Percentiles rank a stretch among this genome's conserved stretches.
phyloP scores from a whole-genome alignment of 1,140 invertebrate genomes.

The Gonatopus flavifemur region DNA sequence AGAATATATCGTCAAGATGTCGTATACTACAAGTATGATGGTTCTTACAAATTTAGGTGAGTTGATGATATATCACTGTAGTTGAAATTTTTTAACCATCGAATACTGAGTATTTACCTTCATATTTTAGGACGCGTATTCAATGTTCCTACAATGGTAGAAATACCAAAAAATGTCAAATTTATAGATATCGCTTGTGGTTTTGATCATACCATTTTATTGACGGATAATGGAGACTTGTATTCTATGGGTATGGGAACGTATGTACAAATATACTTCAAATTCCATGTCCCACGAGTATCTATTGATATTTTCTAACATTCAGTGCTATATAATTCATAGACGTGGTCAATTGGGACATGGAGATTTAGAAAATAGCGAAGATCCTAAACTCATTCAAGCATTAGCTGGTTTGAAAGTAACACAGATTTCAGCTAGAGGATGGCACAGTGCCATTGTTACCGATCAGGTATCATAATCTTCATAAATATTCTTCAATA shows the following conservation, averaged over 20 bases:
- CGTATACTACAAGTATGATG: conserved; percentile 36
- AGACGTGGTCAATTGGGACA: conserved; percentile 86
- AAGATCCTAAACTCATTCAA: conserved; percentile 66
- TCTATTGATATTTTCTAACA: conserved; percentile 18
- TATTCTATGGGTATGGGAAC: conserved; percentile 81
- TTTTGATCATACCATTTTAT: conserved; percentile 75
- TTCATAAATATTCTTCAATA: conserved; percentile 4
- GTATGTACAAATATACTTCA: conserved; percentile 58
- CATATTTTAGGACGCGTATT: conserved; percentile 59
- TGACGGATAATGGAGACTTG: conserved; percentile 72
- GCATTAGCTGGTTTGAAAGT: conserved; percentile 72
- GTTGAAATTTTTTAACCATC: not conserved
- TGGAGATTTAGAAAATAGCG: conserved; percentile 65
- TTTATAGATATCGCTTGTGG: conserved; percentile 72
- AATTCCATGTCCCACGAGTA: too few relatives aligned
- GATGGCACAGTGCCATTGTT: conserved; percentile 82
- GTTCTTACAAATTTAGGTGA: conserved; percentile 50
- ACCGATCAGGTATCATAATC: conserved; percentile 61
- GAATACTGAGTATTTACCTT: not conserved
- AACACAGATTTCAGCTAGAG: conserved; percentile 70
- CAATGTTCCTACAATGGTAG: conserved; percentile 62
- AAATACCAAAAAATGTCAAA: conserved; percentile 59
- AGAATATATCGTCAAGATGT: conserved; percentile 43
- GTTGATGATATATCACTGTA: too few relatives aligned
- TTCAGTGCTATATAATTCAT: conserved; percentile 25